These are phyloP conservation scores for Tupaia chinensis DNA, from an alignment of 2,113 vertebrate genomes.

Conservation along the genomic window DNA sequence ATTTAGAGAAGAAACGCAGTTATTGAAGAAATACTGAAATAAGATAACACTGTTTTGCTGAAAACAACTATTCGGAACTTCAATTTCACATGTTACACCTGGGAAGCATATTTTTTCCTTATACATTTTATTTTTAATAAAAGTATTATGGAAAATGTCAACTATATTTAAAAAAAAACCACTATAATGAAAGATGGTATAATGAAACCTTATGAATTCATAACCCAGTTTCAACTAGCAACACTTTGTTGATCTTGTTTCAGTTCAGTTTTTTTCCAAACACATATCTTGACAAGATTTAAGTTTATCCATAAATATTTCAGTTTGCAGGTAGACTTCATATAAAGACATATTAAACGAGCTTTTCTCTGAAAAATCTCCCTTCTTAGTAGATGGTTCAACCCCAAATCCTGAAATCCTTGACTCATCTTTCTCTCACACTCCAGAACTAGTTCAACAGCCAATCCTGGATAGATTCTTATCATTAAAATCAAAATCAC, in stretches of 20 bases:
- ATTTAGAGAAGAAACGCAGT: constrained; percentile 30
- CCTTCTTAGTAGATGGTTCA: constrained; percentile 33
- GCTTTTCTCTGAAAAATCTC: background rate
- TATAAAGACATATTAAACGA: constrained; percentile 10
- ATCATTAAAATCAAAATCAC: background rate
- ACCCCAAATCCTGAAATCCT: background rate
- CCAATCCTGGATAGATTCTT: background rate
- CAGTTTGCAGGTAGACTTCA: background rate
- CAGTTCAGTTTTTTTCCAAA: background rate
- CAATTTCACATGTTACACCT: constrained; percentile 24
- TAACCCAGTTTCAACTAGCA: background rate
- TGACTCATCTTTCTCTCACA: constrained; percentile 8
- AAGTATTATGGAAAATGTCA: background rate
- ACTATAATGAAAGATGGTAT: constrained; percentile 4
- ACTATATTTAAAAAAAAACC: constrained; percentile 30
- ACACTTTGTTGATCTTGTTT: constrained; percentile 5
- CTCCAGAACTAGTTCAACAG: background rate
- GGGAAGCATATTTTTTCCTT: constrained; percentile 21
- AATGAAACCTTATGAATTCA: background rate
- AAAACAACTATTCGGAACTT: constrained; percentile 47
- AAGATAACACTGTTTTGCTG: constrained; percentile 43
- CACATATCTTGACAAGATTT: background rate
- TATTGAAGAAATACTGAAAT: constrained; percentile 30
- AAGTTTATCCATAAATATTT: constrained; percentile 32
- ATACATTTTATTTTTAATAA: constrained; percentile 6